Evolutionary conservation across 2,797 vertebrate species (phyloP).

Genomic region (Euthynnus affinis): DNA sequence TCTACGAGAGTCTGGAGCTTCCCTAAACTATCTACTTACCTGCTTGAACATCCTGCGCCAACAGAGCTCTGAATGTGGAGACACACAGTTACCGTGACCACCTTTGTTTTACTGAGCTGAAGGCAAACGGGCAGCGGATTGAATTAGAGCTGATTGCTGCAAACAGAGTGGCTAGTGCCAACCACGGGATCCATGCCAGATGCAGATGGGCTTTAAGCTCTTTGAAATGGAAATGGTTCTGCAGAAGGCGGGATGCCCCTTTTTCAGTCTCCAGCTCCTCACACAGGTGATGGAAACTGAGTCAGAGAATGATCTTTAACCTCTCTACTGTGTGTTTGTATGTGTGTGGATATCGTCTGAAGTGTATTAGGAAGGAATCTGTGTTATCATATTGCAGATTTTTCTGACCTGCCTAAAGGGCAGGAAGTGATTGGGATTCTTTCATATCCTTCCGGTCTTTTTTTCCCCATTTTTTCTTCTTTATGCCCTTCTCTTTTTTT

Average conservation of each 20-base stretch:
- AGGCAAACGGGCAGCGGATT: slow-evolving; percentile 9
- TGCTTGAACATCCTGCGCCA: neutral
- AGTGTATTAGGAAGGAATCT: slow-evolving; percentile 4
- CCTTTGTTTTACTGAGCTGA: slow-evolving; percentile 25
- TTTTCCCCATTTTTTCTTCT: neutral
- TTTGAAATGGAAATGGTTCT: slow-evolving; percentile 75
- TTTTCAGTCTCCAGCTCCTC: slow-evolving; percentile 39
- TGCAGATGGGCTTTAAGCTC: slow-evolving; percentile 56
- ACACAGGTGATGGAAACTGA: slow-evolving; percentile 58
- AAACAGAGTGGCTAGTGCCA: slow-evolving; percentile 16
- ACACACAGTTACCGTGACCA: neutral
- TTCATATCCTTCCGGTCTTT: neutral
- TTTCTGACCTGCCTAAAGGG: slow-evolving; percentile 2
- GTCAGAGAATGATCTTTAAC: slow-evolving; percentile 51
- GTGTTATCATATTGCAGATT: slow-evolving; percentile 15
- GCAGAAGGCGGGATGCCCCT: slow-evolving; percentile 45
- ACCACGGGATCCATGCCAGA: slow-evolving; percentile 48
- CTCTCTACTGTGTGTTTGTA: slow-evolving; percentile 23
- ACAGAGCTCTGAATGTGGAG: slow-evolving; percentile 1
- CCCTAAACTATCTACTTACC: neutral
- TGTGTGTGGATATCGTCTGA: neutral
- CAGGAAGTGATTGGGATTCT: slow-evolving; percentile 40
- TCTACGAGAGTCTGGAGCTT: slow-evolving; percentile 3
- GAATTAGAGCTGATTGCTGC: slow-evolving; percentile 34
- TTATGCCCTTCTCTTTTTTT: neutral